Evolutionary conservation across 2,888 invertebrate genomes (phyloP).

Genomic region (Phaedon cochleariae): DNA sequence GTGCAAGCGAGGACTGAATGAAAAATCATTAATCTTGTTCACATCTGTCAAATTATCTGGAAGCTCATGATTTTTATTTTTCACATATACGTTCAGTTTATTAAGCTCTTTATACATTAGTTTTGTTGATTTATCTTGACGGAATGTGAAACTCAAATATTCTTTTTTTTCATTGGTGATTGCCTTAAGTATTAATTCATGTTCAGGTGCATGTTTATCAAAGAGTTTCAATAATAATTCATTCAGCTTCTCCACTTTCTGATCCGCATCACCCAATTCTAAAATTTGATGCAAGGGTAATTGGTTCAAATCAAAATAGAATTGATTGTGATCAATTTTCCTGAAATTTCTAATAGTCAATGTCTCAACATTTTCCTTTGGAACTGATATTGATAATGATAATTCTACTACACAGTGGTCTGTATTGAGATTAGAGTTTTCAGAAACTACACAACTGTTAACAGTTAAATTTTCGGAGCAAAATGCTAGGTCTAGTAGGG

Average conservation of each 20-base stretch:
- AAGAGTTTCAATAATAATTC: neutral
- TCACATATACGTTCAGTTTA: neutral
- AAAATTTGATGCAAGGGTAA: neutral
- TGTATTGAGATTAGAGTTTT: neutral
- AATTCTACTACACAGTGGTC: neutral
- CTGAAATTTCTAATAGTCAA: neutral
- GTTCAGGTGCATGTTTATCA: neutral
- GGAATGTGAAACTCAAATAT: neutral
- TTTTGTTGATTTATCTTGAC: neutral
- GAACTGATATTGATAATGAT: neutral
- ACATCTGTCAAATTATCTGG: neutral
- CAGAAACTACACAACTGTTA: neutral
- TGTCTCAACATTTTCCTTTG: neutral
- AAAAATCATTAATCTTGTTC: no score
- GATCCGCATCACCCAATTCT: neutral
- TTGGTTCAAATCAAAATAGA: neutral
- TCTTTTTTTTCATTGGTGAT: neutral
- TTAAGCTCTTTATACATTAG: neutral
- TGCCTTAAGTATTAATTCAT: neutral
- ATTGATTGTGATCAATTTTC: neutral
- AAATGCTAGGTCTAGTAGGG: neutral
- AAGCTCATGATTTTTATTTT: neutral
- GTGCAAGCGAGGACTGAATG: no score
- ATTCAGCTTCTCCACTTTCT: neutral
- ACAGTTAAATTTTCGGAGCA: conserved; percentile 3